Conservation (phyloP, 2,113 vertebrate genomes). For the Microcebus murinus region DNA sequence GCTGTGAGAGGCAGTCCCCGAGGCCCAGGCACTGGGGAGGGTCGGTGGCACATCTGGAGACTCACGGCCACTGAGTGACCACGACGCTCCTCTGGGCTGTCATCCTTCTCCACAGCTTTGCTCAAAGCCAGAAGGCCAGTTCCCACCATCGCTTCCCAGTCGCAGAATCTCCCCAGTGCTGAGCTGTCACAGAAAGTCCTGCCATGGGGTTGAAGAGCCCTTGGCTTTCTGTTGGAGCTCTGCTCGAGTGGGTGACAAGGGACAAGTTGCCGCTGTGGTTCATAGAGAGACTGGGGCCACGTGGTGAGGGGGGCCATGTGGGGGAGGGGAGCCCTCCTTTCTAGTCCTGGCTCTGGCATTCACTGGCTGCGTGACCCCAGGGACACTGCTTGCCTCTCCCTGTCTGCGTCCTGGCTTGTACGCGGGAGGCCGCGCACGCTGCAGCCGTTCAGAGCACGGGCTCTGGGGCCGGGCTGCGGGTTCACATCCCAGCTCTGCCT, state of each 20-base stretch:
- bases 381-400: background rate
- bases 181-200: background rate
- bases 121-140: background rate
- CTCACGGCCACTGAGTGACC: background rate
- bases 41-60: background rate
- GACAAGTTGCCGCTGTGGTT: background rate
- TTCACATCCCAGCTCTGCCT: background rate
- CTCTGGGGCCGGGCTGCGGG: background rate
- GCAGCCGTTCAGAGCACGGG: fast-evolving
- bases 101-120: background rate
- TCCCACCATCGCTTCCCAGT: background rate
- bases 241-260: background rate
- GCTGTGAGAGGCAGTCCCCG: background rate
- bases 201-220: background rate
- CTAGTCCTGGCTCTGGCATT: background rate
- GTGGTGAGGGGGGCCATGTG: background rate
- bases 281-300: background rate
- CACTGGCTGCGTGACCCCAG: background rate
- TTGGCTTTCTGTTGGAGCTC: background rate
- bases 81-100: background rate
- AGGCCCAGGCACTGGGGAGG: background rate
- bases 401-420: background rate
- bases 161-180: background rate
- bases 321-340: background rate
- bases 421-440: background rate